These are phyloP conservation scores for Ophraella communa DNA, from an alignment of 2,888 invertebrate genomes.

Conservation along the genomic window DNA sequence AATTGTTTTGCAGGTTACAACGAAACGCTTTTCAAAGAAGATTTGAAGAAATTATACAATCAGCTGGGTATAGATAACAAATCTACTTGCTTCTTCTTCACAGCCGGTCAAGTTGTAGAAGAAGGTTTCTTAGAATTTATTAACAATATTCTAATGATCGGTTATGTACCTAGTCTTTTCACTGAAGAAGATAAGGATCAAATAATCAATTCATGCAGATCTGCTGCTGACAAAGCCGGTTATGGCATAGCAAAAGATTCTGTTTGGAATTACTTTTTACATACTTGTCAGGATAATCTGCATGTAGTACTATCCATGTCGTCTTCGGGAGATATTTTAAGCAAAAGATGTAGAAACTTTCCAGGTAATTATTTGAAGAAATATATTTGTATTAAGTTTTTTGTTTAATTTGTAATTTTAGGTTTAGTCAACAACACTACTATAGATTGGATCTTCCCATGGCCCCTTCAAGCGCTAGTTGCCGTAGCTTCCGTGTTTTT, in stretches of 20 bases:
- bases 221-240: constrained; percentile 72
- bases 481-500: constrained; percentile 88
- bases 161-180: constrained; percentile 83
- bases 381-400: not conserved
- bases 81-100: constrained; percentile 82
- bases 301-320: constrained; percentile 93
- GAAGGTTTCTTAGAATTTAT: constrained; percentile 88
- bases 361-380: constrained; percentile 63
- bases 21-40: constrained; percentile 83
- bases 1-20: constrained; percentile 67
- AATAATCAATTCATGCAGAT: constrained; percentile 74
- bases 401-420: not conserved
- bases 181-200: constrained; percentile 88
- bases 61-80: constrained; percentile 81
- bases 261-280: constrained; percentile 85
- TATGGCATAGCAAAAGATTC: constrained; percentile 78
- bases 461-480: constrained; percentile 88
- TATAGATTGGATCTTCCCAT: constrained; percentile 93
- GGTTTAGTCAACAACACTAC: constrained; percentile 88
- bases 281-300: constrained; percentile 80
- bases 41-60: constrained; percentile 80
- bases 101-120: constrained; percentile 81
- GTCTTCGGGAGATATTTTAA: constrained; percentile 80
- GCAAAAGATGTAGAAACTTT: constrained; percentile 87
- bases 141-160: constrained; percentile 90